phyloP scores from a whole-genome alignment of 2,888 invertebrate genomes.

The Torymus auratus region DNA sequence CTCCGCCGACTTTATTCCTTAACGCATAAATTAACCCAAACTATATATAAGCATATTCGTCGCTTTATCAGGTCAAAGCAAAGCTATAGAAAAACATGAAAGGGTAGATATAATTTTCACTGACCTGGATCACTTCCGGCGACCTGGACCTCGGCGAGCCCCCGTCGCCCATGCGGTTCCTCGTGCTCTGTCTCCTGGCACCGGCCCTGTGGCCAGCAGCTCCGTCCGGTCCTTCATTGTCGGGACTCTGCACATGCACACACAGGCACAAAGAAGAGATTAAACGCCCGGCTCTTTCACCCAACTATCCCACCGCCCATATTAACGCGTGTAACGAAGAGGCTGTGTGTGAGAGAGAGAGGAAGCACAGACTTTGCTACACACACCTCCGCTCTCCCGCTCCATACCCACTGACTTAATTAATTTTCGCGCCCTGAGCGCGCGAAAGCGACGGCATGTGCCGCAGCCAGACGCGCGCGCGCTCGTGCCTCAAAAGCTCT shows the following conservation, averaged over 20 bases:
- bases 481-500: not conserved
- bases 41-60: too few relatives aligned
- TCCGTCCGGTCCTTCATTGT: constrained; percentile 62
- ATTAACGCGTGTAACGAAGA: not conserved
- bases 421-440: constrained; percentile 41
- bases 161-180: constrained; percentile 58
- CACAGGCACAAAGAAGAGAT: not conserved
- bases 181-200: constrained; percentile 60
- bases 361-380: not conserved
- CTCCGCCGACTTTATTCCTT: too few relatives aligned
- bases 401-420: constrained; percentile 23
- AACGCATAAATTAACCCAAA: too few relatives aligned
- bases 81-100: too few relatives aligned
- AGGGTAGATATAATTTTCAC: constrained; percentile 29
- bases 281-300: not conserved
- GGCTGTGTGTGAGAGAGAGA: not conserved
- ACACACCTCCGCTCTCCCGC: constrained; percentile 3
- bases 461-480: too few relatives aligned
- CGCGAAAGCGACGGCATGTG: not conserved
- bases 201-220: constrained; percentile 50
- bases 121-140: constrained; percentile 77
- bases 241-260: constrained; percentile 60
- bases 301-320: not conserved
- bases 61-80: too few relatives aligned
- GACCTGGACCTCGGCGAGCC: constrained; percentile 70